phyloP scores from a whole-genome alignment of 2,888 invertebrate genomes.

The Tanaodytes sp. region DNA sequence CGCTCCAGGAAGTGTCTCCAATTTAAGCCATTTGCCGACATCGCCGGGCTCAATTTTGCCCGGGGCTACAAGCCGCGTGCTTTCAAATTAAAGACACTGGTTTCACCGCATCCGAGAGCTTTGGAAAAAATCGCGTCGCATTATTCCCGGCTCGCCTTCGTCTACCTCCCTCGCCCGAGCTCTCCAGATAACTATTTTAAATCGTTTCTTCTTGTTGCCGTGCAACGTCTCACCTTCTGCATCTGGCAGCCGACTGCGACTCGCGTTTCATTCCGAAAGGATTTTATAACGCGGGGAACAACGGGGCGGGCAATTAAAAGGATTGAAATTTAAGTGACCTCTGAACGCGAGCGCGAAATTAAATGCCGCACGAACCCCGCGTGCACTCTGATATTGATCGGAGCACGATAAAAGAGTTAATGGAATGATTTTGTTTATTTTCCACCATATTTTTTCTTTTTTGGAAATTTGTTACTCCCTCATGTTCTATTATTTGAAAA shows the following conservation, averaged over 20 bases:
- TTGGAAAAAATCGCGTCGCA: slow-evolving; percentile 18
- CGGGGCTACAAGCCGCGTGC: slow-evolving; percentile 33
- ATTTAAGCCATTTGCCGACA: slow-evolving; percentile 54
- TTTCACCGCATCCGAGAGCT: slow-evolving; percentile 29
- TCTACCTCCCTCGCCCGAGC: slow-evolving; percentile 8
- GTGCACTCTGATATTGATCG: too few species aligned
- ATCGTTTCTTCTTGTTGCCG: slow-evolving; percentile 17
- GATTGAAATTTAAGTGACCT: slow-evolving; percentile 35
- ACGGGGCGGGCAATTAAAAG: slow-evolving; percentile 26
- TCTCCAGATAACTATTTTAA: slow-evolving; percentile 30
- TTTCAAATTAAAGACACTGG: slow-evolving; percentile 47
- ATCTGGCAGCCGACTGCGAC: slow-evolving; percentile 17
- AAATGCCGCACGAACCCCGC: neutral
- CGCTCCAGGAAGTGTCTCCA: slow-evolving; percentile 57
- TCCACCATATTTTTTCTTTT: too few species aligned
- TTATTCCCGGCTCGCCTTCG: slow-evolving; percentile 5
- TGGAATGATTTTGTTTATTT: too few species aligned
- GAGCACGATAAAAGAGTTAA: too few species aligned
- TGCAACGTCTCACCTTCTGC: slow-evolving; percentile 22
- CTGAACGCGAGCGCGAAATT: slow-evolving; percentile 16
- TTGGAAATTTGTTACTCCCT: too few species aligned
- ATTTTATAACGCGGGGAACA: slow-evolving; percentile 5
- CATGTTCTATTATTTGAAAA: too few species aligned
- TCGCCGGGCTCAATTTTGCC: slow-evolving; percentile 49
- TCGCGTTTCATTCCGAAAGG: slow-evolving; percentile 12